Base-by-base conservation (phyloP, 2,888 invertebrate species). In the Dryobota labecula region DNA sequence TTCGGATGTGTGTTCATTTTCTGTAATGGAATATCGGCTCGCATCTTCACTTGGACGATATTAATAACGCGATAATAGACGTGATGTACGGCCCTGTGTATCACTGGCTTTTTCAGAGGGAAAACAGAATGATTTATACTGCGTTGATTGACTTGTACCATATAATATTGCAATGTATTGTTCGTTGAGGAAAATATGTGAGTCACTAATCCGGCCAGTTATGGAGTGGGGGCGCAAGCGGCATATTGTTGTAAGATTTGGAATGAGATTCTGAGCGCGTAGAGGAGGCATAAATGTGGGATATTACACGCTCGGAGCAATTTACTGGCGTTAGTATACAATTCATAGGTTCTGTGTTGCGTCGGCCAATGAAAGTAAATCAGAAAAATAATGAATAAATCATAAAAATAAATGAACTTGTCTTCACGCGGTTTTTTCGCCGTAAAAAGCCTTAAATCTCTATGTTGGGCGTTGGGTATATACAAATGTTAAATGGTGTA, bases 1-100 rank as follows among this genome's bases (percentile, higher is more conserved):
- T 87, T 87, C 64, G 71, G 82, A 86, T 88, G 78, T 81, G 83
- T 85, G 87, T 82, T 84, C 81, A 77, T 83, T 80, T 78, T 79
- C 70, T 76, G 73, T 76, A 73, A 73, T 70, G 60, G 69, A 56
- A 75, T 54, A 71, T 65, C 41, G 70, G 36, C 24, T 56, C 53
- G 36, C 73, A 62, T 73, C 82, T 82, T 58, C 30, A 43, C 30
- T 64, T 33, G 38, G 58, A 65, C 54, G 43, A 47, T 36, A 67
- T 71, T 60, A 82, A 74, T 73, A 76, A 70, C 65, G 63, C 53
- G n/a, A 43, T 57, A 51, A 75, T 65, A 45, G 38, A 61, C 27
- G 18, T 70, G 69, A 71, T 24, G 70, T 51, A 67, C 60, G 54
- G 47, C 30, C 24, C n/a, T 2, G 13, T 33, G 56, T 49, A 61